A percentile compares a stretch with the other conserved stretches of the same genome.
Conservation (phyloP, 2,113 vertebrate genomes). For the Himantopus leucocephalus region DNA sequence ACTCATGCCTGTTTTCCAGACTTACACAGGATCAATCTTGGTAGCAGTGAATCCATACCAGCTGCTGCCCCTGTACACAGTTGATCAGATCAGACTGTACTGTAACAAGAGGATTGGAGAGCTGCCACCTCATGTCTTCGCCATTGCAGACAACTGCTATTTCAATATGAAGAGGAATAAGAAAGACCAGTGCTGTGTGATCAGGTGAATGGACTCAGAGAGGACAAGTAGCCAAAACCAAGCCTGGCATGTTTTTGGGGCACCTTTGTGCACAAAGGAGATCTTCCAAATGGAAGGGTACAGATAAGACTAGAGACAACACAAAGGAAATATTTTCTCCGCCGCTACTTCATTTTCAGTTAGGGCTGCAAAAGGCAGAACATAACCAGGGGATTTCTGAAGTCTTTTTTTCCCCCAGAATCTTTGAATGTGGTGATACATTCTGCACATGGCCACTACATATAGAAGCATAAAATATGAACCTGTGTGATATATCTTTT, state of each 20-base stretch:
- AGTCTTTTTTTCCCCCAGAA: background rate
- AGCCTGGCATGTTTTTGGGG: background rate
- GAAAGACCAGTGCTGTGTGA: constrained; percentile 92
- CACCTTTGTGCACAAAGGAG: background rate
- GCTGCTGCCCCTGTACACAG: constrained; percentile 89
- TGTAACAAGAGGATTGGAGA: constrained; percentile 85
- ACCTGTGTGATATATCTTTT: background rate
- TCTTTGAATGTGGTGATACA: background rate
- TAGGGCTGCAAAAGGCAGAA: background rate
- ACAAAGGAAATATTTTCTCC: background rate
- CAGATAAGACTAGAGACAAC: background rate
- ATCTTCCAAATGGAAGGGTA: background rate
- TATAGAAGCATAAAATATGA: background rate
- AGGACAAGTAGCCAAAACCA: background rate
- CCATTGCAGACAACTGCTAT: constrained; percentile 93
- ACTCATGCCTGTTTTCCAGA: constrained; percentile 73
- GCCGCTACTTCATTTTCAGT: background rate
- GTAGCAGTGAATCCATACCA: constrained; percentile 97
- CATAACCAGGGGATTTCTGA: background rate
- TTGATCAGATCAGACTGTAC: constrained; percentile 87
- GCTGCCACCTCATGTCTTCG: constrained; percentile 91
- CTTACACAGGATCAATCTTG: constrained; percentile 95
- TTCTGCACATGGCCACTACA: background rate
- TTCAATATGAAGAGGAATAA: constrained; percentile 90
- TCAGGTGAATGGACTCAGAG: constrained; percentile 80